Percentiles rank a stretch among this genome's conserved stretches.
phyloP scores from a whole-genome alignment of 1,140 invertebrate species.

The Drosophila jambulina region DNA sequence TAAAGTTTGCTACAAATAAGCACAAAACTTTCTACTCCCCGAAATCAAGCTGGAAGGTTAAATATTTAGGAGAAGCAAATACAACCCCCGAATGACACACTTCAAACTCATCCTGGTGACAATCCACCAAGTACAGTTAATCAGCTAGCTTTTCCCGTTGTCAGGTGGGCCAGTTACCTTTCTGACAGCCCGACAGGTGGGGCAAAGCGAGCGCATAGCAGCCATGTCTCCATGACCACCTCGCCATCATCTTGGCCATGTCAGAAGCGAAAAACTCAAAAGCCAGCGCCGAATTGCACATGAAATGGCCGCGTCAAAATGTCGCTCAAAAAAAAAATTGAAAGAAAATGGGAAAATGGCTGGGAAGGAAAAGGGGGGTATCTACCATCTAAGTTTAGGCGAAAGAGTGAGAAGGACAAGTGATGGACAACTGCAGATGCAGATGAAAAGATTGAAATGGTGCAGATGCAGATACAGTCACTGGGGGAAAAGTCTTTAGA shows the following conservation, averaged over 20 bases:
- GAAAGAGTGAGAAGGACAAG: constrained; percentile 8
- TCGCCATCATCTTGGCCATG: constrained; percentile 40
- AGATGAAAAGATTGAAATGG: constrained; percentile 35
- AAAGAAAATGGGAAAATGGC: not conserved
- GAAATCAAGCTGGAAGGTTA: not conserved
- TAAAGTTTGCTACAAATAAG: constrained; percentile 1
- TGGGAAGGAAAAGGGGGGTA: not conserved
- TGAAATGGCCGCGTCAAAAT: constrained; percentile 71
- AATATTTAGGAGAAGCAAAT: not conserved
- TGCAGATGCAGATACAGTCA: constrained; percentile 33
- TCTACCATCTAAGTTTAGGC: constrained; percentile 3
- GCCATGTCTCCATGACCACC: constrained; percentile 28
- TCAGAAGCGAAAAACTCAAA: constrained; percentile 35
- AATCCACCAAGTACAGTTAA: constrained; percentile 20
- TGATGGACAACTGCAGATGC: constrained; percentile 50
- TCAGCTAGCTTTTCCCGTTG: constrained; percentile 37
- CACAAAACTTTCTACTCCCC: not conserved
- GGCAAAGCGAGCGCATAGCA: constrained; percentile 36
- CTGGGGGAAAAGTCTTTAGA: constrained; percentile 9
- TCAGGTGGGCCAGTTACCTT: constrained; percentile 28
- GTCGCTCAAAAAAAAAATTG: constrained; percentile 61
- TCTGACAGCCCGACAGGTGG: constrained; percentile 39
- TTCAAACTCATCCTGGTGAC: not conserved
- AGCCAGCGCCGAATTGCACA: constrained; percentile 64
- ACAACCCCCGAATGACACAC: not conserved